A percentile compares a stretch with the other conserved stretches of the same genome.
phyloP scores from a whole-genome alignment of 2,797 vertebrate species.

The Rhabdomys pumilio region DNA sequence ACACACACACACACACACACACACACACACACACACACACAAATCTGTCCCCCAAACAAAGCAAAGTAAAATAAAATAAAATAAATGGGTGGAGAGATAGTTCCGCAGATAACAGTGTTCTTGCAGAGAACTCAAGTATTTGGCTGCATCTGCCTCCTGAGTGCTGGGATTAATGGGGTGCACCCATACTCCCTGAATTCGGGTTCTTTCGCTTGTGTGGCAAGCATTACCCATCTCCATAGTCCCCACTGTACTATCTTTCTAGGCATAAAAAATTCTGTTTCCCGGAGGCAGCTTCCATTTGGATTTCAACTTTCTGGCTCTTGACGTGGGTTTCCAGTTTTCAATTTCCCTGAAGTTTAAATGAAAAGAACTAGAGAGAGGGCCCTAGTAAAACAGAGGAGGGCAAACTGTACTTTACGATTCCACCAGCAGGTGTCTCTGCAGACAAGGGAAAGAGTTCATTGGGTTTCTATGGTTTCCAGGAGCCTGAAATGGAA shows the following conservation, averaged over 20 bases:
- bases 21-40: neutral
- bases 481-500: neutral
- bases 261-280: conserved; percentile 39
- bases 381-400: neutral
- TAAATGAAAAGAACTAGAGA: conserved; percentile 18
- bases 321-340: conserved; percentile 60
- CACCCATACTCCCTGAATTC: neutral
- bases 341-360: conserved; percentile 68
- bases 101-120: neutral
- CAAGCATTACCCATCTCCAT: neutral
- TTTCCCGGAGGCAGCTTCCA: conserved; percentile 65
- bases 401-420: conserved; percentile 24
- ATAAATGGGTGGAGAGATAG: neutral
- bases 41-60: neutral
- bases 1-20: neutral
- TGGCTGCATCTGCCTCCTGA: neutral
- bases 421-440: conserved; percentile 78
- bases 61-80: neutral
- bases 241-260: conserved; percentile 11
- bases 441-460: conserved; percentile 76
- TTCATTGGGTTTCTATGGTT: neutral
- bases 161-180: neutral
- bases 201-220: neutral
- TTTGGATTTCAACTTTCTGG: conserved; percentile 66
- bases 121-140: neutral